Evolutionary conservation across 2,797 vertebrate species (phyloP), one percentile per base, ranked within the genome.

Genomic region (Pampus argenteus): DNA sequence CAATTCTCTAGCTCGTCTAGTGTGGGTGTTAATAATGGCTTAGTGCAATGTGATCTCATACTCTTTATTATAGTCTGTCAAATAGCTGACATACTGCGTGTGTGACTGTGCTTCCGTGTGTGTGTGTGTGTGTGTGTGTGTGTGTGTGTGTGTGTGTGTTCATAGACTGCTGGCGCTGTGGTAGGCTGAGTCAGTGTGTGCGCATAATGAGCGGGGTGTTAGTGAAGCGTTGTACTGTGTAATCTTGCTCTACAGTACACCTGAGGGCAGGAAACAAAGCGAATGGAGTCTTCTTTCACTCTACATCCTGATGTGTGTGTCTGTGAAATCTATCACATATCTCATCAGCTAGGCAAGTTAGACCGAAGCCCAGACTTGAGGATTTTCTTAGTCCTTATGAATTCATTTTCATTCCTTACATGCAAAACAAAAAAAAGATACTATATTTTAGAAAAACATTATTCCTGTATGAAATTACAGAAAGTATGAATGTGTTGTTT

Each of bases 1-100:
- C 71, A 47, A 42, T 67, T 75, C 57, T 71, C 42, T n/a, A 49
- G 59, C 71, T 79, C 1, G 36, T 78, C 79, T 83, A 54, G 77
- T 79, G 86, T 76, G 77, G 80, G 81, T 71, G 77, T 85, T 89
- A 85, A 87, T 89, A 78, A 82, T 59, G 56, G 72, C 81, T 87
- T 65, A 69, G 69, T 26, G 79, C 66, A 68, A 77, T 52, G 68
- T 59, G 71, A 90, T 79, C 81, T 87, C 58, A 69, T 68, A 51
- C 49, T 72, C 51, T 59, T 59, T 82, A 82, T 80, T 68, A 78
- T 78, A 83, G 65, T 71, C 67, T 72, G 74, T 84, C 81, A 74
- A 75, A 74, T 71, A 25, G 38, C 22, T 17, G 44, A 50, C 42
- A 44, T 44, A 18, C 29, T 55, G 26, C 29, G 25, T 59, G 51